Base-by-base conservation (phyloP, 2,797 vertebrate genomes). In the Onychomys leucogaster region DNA sequence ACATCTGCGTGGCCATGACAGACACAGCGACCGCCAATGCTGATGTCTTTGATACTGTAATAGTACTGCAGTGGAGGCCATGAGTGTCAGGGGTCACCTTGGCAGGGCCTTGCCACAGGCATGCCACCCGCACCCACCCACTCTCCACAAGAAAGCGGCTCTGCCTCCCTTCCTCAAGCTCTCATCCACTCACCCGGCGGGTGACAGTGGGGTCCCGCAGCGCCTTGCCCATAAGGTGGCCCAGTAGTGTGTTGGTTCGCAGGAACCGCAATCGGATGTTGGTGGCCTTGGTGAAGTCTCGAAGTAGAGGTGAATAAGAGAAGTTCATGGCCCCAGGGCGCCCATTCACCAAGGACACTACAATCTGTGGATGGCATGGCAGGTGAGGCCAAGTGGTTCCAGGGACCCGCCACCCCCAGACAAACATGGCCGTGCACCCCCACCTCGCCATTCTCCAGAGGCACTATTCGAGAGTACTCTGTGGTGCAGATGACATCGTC, bases 151-250 rank as follows among this genome's bases (percentile, higher is more conserved):
- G 23, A 0, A 34, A 4, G 27, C 34, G 1, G 4, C 11, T 34
- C 37, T 19, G 1, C 43, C 43, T 6, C 8, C 9, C 52, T 2
- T n/a, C 23, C 43, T 17, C 59, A 29, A 52, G 0, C 9, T 1
- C 37, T 12, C 19, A 46, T 21, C 43, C 5, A 67, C 99, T 99
- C 94, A 99, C 99, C 99, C 99, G 98, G 94, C 99, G 99, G 7
- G 99, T 99, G 97, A 99, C 99, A 0, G 99, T 99, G 61, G 99
- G 99, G 98, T 99, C 99, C 3, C 99, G 98, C 76, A 99, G 98
- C 0, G 99, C 99, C 97, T 99, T 99, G 96, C 99, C 99, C 99
- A 99, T 99, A 97, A 99, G 99, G 97, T 99, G 99, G 2, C 99
- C 99, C 21, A 99, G 99, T 86, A 99, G 99, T 0, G 99, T 99